These are phyloP conservation scores for Megathymus violae DNA, from an alignment of 1,140 invertebrate species.

Conservation along the genomic window DNA sequence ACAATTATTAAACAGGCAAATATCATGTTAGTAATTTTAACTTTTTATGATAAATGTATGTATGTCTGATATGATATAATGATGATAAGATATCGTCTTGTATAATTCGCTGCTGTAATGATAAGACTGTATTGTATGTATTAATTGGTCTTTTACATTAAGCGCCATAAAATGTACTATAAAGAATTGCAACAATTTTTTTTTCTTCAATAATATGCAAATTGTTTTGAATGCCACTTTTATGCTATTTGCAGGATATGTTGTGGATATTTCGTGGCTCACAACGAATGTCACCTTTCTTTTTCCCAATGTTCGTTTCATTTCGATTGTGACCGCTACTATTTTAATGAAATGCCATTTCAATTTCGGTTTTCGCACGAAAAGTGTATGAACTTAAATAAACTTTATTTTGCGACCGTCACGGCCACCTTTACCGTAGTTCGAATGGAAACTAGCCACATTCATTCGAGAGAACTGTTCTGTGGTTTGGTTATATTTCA, in stretches of 20 bases:
- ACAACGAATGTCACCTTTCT: background rate
- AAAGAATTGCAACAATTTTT: too few relatives aligned
- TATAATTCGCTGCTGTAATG: too few relatives aligned
- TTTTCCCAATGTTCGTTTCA: conserved; percentile 32
- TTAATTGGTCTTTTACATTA: too few relatives aligned
- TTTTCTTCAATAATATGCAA: too few relatives aligned
- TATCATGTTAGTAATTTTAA: too few relatives aligned
- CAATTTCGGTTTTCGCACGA: conserved; percentile 41
- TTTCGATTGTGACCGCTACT: conserved; percentile 36
- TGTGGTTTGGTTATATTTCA: conserved; percentile 21
- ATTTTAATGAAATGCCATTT: conserved; percentile 49
- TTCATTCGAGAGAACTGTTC: conserved; percentile 27
- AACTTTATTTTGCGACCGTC: conserved; percentile 23
- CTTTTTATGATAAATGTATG: too few relatives aligned
- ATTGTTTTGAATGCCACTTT: background rate
- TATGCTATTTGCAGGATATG: background rate
- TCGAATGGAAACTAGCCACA: conserved; percentile 33
- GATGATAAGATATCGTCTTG: too few relatives aligned
- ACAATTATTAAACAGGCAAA: too few relatives aligned
- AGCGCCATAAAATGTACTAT: too few relatives aligned
- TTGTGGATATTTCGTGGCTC: background rate
- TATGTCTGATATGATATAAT: too few relatives aligned
- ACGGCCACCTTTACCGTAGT: conserved; percentile 15
- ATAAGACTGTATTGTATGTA: too few relatives aligned
- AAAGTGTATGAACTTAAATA: conserved; percentile 40